Evolutionary conservation across 2,113 vertebrate species (phyloP).

Genomic region (Dromaius novaehollandiae): DNA sequence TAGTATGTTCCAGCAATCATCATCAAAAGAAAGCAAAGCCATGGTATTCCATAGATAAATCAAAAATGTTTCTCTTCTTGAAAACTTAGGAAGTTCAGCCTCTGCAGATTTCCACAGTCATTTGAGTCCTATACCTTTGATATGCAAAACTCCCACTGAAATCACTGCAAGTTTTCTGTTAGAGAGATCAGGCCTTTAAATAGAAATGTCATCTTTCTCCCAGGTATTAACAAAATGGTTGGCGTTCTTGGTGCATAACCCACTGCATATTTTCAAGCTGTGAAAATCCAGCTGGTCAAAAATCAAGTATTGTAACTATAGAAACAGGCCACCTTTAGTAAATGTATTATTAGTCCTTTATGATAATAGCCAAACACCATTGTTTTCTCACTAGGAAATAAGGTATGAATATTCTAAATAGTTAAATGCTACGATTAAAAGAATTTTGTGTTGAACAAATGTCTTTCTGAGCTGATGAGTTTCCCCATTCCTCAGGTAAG

Average conservation of each 20-base stretch:
- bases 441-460: background rate
- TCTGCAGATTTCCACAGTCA: background rate
- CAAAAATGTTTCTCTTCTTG: background rate
- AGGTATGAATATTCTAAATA: background rate
- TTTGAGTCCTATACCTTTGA: background rate
- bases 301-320: slow-evolving; percentile 16
- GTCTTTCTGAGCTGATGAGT: background rate
- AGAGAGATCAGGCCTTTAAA: background rate
- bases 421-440: background rate
- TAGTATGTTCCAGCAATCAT: slow-evolving; percentile 3
- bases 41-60: background rate
- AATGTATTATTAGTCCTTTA: background rate
- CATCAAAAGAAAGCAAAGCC: slow-evolving; percentile 39
- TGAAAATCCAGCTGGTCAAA: slow-evolving; percentile 22
- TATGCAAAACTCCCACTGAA: background rate
- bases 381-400: background rate
- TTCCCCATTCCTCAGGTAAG: background rate
- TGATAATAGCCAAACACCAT: background rate
- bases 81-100: background rate
- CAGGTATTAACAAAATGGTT: background rate
- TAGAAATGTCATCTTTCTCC: background rate
- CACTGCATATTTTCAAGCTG: background rate
- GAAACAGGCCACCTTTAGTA: slow-evolving; percentile 29
- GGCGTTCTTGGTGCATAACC: background rate
- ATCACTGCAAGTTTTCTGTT: background rate